phyloP scores from a whole-genome alignment of 2,797 vertebrate genomes.

The Eutrigla gurnardus region DNA sequence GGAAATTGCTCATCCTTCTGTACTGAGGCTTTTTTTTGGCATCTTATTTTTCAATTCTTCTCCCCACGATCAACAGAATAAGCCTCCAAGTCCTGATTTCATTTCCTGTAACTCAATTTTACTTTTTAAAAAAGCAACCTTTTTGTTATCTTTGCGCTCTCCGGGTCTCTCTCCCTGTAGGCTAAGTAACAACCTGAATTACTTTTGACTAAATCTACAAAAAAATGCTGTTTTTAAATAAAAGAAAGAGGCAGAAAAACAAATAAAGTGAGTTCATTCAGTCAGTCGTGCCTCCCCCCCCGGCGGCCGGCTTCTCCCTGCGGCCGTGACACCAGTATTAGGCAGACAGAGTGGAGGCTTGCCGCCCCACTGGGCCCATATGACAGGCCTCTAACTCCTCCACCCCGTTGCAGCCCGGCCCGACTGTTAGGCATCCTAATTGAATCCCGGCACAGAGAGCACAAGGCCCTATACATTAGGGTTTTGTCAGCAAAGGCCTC shows the following conservation, averaged over 20 bases:
- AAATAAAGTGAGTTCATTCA: conserved; percentile 57
- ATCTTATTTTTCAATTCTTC: background rate
- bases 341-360: conserved; percentile 68
- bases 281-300: conserved; percentile 10
- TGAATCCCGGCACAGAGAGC: conserved; percentile 68
- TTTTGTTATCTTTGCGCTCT: no score
- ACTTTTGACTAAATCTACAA: conserved; percentile 31
- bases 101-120: background rate
- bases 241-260: conserved; percentile 30
- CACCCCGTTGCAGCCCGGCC: conserved; percentile 51
- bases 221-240: conserved; percentile 33
- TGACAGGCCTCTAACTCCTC: conserved; percentile 78
- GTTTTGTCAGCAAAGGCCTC: conserved; percentile 68
- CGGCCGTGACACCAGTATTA: conserved; percentile 68
- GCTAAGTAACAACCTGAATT: conserved; percentile 17
- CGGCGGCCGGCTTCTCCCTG: conserved; percentile 49
- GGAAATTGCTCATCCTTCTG: background rate
- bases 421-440: conserved; percentile 66
- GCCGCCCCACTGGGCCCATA: conserved; percentile 69
- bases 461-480: conserved; percentile 68
- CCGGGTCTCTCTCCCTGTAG: background rate
- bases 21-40: background rate
- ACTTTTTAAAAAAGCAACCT: conserved; percentile 3
- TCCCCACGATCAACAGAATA: background rate
- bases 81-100: background rate